Percentiles rank a stretch among this genome's conserved stretches.
Conservation (phyloP, 2,113 vertebrate species). For the Mystacornis crossleyi region DNA sequence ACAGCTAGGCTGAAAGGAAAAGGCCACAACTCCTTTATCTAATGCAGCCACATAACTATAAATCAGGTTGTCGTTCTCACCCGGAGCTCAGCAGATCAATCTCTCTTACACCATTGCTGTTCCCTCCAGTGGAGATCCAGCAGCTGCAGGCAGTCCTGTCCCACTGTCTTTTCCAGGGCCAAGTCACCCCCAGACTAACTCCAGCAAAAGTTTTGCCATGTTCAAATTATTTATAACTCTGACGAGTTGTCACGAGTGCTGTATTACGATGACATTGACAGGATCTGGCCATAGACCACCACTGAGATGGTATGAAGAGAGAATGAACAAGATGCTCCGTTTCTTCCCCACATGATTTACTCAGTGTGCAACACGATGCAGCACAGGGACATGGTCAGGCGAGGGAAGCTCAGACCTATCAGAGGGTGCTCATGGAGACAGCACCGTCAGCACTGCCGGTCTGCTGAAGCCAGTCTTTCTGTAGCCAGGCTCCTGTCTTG, state of each 20-base stretch:
- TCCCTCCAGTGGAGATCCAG: neutral
- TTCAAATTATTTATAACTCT: neutral
- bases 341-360: neutral
- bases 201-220: neutral
- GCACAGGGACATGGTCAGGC: neutral
- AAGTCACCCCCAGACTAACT: rapidly evolving
- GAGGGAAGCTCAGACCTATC: neutral
- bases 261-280: neutral
- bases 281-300: neutral
- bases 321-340: neutral
- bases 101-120: neutral
- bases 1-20: slow-evolving; percentile 18
- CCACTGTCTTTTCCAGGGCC: neutral
- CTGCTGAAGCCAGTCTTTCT: neutral
- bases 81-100: neutral
- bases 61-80: neutral
- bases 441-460: neutral
- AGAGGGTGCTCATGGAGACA: neutral
- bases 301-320: rapidly evolving
- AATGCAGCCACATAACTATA: neutral
- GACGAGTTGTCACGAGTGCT: neutral
- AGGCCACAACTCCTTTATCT: neutral
- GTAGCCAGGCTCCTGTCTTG: rapidly evolving
- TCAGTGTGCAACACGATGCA: neutral
- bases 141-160: neutral